These are phyloP conservation scores for Patella pellucida DNA, from an alignment of 2,888 invertebrate genomes.

Conservation along the genomic window DNA sequence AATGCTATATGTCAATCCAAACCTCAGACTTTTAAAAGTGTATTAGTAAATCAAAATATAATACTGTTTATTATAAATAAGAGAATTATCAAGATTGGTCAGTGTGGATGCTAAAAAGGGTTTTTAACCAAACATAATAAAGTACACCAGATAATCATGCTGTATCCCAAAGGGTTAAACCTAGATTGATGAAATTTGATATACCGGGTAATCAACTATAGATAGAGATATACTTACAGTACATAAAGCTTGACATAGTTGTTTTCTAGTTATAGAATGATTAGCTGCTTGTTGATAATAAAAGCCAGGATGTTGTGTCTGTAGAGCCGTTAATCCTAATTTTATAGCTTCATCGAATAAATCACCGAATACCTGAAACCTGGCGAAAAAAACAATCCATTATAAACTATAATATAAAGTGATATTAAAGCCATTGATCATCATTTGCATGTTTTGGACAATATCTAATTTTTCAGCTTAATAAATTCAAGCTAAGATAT, in stretches of 20 bases:
- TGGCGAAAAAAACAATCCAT: slow-evolving; percentile 32
- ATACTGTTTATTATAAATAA: too few relatives aligned
- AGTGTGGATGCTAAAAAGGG: too few relatives aligned
- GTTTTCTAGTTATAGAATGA: slow-evolving; percentile 82
- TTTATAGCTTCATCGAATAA: slow-evolving; percentile 96
- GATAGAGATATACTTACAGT: slow-evolving; percentile 71
- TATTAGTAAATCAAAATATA: too few relatives aligned
- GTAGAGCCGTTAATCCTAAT: slow-evolving; percentile 90
- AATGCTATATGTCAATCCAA: too few relatives aligned
- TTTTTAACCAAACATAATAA: too few relatives aligned
- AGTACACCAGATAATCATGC: too few relatives aligned
- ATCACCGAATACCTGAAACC: slow-evolving; percentile 84
- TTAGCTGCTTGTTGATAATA: slow-evolving; percentile 96
- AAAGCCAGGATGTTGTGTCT: slow-evolving; percentile 97
- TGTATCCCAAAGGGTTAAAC: too few relatives aligned
- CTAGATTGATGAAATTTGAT: too few relatives aligned
- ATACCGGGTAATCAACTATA: too few relatives aligned
- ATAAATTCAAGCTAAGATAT: too few relatives aligned
- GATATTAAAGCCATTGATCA: not conserved
- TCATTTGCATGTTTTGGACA: not conserved
- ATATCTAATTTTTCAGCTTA: not conserved
- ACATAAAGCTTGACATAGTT: slow-evolving; percentile 82
- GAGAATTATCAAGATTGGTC: too few relatives aligned
- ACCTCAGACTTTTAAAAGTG: too few relatives aligned
- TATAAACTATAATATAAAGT: not conserved